A percentile compares a stretch with the other conserved stretches of the same genome.
phyloP scores from a whole-genome alignment of 2,113 vertebrate species.

The Syngnathus scovelli region DNA sequence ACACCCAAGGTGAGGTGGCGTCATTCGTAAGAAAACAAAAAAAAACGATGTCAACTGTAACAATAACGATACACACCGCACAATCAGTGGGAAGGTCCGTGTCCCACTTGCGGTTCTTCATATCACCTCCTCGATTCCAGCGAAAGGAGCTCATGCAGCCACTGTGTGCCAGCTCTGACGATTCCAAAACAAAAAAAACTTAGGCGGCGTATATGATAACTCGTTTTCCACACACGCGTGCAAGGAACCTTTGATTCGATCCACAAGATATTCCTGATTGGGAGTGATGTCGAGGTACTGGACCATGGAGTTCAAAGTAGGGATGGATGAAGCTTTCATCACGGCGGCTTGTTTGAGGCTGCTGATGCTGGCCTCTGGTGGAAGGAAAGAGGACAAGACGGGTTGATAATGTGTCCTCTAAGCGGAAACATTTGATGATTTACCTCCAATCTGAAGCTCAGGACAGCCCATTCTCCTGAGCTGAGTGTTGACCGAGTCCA shows the following conservation, averaged over 20 bases:
- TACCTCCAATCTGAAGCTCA: constrained; percentile 94
- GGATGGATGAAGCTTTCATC: constrained; percentile 85
- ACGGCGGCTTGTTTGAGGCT: constrained; percentile 92
- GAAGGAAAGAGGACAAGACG: constrained; percentile 10
- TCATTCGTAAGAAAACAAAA: no score
- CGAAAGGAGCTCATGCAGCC: constrained; percentile 97
- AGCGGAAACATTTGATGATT: no score
- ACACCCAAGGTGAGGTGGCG: neutral
- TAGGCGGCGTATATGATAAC: no score
- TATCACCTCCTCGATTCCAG: constrained; percentile 88
- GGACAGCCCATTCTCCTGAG: constrained; percentile 92
- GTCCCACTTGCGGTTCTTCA: constrained; percentile 93
- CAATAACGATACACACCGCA: constrained; percentile 72
- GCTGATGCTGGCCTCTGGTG: constrained; percentile 88
- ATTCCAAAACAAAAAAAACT: neutral
- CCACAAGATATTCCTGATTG: constrained; percentile 92
- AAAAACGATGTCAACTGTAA: no score
- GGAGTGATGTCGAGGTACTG: constrained; percentile 90
- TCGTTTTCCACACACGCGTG: neutral
- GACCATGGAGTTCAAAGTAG: constrained; percentile 84
- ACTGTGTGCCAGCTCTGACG: constrained; percentile 87
- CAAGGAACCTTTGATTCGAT: constrained; percentile 83
- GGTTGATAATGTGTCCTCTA: neutral
- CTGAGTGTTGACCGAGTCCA: constrained; percentile 86
- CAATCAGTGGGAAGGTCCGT: constrained; percentile 90